Conservation (phyloP, 2,888 invertebrate genomes). For the Eremobia ochroleuca region DNA sequence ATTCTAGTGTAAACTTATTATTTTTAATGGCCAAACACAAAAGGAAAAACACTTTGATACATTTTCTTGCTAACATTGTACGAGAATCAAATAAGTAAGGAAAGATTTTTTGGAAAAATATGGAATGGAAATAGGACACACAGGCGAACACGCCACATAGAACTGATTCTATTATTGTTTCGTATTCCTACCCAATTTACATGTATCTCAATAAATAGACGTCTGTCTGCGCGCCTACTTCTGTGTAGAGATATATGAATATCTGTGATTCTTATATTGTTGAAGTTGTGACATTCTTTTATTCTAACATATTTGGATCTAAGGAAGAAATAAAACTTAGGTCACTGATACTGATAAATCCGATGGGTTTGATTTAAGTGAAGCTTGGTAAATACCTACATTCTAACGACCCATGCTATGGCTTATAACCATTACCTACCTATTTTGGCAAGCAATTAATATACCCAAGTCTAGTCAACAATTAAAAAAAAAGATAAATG, state of each 20-base stretch:
- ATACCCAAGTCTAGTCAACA: not conserved
- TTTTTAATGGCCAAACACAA: constrained; percentile 46
- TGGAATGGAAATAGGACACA: constrained; percentile 27
- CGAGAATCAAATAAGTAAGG: constrained; percentile 40
- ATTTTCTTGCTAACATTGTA: constrained; percentile 18
- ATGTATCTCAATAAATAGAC: constrained; percentile 42
- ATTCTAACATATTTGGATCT: not conserved
- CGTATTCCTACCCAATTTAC: constrained; percentile 47
- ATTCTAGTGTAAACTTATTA: constrained; percentile 56
- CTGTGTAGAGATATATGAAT: constrained; percentile 5
- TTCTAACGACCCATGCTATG: not conserved
- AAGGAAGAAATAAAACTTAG: too few relatives aligned
- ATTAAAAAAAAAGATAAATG: not conserved
- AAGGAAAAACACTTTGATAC: constrained; percentile 23
- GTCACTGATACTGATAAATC: not conserved
- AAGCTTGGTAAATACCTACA: not conserved
- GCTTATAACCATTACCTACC: not conserved
- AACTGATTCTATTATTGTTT: constrained; percentile 50
- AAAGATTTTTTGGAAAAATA: constrained; percentile 30
- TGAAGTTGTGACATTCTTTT: not conserved
- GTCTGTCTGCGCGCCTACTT: constrained; percentile 37
- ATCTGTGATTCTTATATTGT: constrained; percentile 2
- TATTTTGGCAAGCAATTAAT: not conserved
- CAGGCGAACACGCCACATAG: not conserved
- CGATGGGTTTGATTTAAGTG: not conserved